Conservation (phyloP, 2,888 invertebrate genomes). For the Diarsia mendica region DNA sequence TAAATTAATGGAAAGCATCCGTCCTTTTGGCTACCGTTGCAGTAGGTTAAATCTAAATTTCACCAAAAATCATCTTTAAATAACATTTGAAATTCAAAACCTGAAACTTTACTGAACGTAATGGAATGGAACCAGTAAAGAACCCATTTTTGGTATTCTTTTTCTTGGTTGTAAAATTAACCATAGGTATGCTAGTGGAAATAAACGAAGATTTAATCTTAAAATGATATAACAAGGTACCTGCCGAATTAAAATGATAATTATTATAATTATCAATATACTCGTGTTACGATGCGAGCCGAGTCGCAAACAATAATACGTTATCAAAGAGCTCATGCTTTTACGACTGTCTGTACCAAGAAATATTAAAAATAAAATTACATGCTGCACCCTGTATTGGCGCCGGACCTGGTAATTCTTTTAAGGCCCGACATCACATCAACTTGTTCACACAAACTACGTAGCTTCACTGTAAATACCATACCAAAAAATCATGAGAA, state of each 20-base stretch:
- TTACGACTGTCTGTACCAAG: conserved; percentile 34
- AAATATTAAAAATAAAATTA: conserved; percentile 48
- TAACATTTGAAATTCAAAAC: neutral
- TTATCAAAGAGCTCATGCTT: conserved; percentile 13
- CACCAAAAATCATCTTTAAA: neutral
- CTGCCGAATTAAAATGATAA: conserved; percentile 24
- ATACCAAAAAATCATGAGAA: conserved; percentile 40
- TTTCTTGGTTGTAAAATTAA: neutral
- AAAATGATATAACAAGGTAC: conserved; percentile 3
- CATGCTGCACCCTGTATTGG: conserved; percentile 13
- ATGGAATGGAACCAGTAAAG: neutral
- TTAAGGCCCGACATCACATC: conserved; percentile 4
- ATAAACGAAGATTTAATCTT: neutral
- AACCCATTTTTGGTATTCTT: neutral
- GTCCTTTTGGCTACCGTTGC: neutral
- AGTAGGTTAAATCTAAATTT: neutral
- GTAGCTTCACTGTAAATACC: conserved; percentile 16
- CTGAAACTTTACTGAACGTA: neutral
- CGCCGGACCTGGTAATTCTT: conserved; percentile 21
- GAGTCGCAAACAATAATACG: conserved; percentile 39
- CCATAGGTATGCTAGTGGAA: neutral
- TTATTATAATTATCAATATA: conserved; percentile 4
- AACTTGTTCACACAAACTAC: conserved; percentile 31
- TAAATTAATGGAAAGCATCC: neutral
- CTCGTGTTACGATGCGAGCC: conserved; percentile 18